A percentile compares a stretch with the other conserved stretches of the same genome.
Evolutionary conservation across 2,797 vertebrate species (phyloP).

Genomic region (Euthynnus affinis): DNA sequence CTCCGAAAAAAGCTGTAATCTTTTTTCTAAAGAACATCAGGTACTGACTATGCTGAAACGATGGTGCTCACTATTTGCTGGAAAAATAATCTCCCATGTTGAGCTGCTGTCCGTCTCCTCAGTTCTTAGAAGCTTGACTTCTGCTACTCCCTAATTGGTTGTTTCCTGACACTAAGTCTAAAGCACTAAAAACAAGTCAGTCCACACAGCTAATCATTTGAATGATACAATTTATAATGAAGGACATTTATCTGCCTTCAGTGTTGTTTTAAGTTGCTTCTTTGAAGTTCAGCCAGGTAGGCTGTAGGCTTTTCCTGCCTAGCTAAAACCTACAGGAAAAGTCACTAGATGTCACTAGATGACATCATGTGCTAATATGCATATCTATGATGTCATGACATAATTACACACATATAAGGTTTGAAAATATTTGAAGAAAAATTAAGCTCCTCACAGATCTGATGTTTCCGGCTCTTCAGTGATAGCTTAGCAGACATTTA

Average conservation of each 20-base stretch:
- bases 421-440: no score
- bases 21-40: no score
- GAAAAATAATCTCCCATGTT: not conserved
- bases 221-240: not conserved
- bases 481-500: no score
- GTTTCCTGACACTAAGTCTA: constrained; percentile 1
- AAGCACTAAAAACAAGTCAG: not conserved
- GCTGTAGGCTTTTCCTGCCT: no score
- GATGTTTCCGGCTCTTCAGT: no score
- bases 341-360: no score
- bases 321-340: no score
- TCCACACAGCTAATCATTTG: not conserved
- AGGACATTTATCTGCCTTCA: not conserved
- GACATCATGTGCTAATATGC: no score
- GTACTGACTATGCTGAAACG: not conserved
- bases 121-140: not conserved
- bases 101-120: not conserved
- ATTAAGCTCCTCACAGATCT: no score
- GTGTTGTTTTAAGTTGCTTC: not conserved
- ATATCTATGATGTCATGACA: no score
- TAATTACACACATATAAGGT: no score
- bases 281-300: not conserved
- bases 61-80: not conserved
- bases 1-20: not conserved
- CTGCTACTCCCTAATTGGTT: not conserved